Base-by-base conservation (phyloP, 2,113 vertebrate species). In the Labeo rohita region DNA sequence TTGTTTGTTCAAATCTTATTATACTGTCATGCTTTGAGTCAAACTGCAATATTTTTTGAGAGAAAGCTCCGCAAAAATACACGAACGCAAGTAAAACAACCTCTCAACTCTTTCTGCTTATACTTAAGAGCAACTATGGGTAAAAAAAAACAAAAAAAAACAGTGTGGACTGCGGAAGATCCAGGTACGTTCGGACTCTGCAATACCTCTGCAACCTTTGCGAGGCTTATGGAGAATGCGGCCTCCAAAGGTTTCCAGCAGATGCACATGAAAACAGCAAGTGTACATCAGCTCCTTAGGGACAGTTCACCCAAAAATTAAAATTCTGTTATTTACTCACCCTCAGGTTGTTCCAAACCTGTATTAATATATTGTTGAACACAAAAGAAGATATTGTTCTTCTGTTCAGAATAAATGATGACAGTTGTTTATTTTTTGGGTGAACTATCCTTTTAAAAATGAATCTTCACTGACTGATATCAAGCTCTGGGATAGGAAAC, bases 1-100 rank as follows among this genome's bases (percentile, higher is more conserved):
- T 23, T 47, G 7, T 18, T 43, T n/a, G 43, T 73, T n/a, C 16
- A 6, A 56, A 78, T 56, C 52, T 43, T 59, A 59, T 78, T n/a
- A 36, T 1, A 21, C 52, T 43, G 50, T 56, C 28, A 36, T 78
- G 23, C 50, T 78, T 43, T 3, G 54, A 23, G 18, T 80, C 78
- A 34, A 80, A 80, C 39, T 45, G 54, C 23, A 36, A 79, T 61
- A 23, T n/a, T 79, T 61, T 56, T 52, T 45, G 50, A 79, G 52
- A 21, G 52, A 56, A 56, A 36, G 36, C 68, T 21, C 3, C 3
- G 39, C 50, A 43, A 34, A 76, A 3, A 2, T 39, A 56, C 2
- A 56, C 11, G 3, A 21, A 52, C 4, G 39, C 39, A 3, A 5
- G 50, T 77, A 11, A 80, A 47, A 63, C 21, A 8, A 6, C 56